Percentiles rank a stretch among this genome's conserved stretches.
Evolutionary conservation across 1,140 invertebrate species (phyloP).

Genomic region (Planococcus citri): DNA sequence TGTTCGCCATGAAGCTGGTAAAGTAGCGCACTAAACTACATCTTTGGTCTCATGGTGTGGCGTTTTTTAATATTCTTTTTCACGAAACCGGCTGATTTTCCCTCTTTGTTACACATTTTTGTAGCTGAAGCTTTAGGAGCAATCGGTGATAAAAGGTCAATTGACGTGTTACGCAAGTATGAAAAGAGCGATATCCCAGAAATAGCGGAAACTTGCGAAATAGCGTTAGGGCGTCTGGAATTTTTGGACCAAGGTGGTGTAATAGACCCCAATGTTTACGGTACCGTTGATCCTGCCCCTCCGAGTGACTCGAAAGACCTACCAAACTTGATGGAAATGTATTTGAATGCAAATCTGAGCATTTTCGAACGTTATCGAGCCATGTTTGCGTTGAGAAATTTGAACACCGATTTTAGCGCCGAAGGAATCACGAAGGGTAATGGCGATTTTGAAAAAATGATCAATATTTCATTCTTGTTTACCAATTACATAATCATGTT

Average conservation of each 20-base stretch:
- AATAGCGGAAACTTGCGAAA: conserved; percentile 89
- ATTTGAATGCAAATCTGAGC: conserved; percentile 59
- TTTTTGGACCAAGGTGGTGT: conserved; percentile 49
- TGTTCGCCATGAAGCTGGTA: conserved; percentile 95
- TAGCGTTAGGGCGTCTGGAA: conserved; percentile 71
- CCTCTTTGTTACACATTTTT: conserved; percentile 27
- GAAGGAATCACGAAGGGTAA: conserved; percentile 64
- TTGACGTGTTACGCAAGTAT: conserved; percentile 62
- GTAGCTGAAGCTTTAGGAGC: conserved; percentile 91
- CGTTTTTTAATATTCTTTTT: conserved; percentile 10
- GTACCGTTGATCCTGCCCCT: conserved; percentile 87
- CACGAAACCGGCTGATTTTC: too few relatives aligned
- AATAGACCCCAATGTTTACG: conserved; percentile 52
- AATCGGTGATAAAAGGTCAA: conserved; percentile 56
- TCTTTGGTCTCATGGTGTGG: neutral
- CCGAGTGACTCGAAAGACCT: conserved; percentile 47
- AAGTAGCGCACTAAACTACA: too few relatives aligned
- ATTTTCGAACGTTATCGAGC: conserved; percentile 90
- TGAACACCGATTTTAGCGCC: conserved; percentile 63
- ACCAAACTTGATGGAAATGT: conserved; percentile 43
- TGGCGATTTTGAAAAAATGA: too few relatives aligned
- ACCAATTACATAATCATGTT: too few relatives aligned
- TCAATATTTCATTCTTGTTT: too few relatives aligned
- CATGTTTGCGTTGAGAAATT: conserved; percentile 91
- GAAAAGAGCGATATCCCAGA: conserved; percentile 60